A percentile compares a stretch with the other conserved stretches of the same genome.
These are phyloP conservation scores for Candidula unifasciata DNA, from an alignment of 2,888 invertebrate genomes.

Conservation along the genomic window DNA sequence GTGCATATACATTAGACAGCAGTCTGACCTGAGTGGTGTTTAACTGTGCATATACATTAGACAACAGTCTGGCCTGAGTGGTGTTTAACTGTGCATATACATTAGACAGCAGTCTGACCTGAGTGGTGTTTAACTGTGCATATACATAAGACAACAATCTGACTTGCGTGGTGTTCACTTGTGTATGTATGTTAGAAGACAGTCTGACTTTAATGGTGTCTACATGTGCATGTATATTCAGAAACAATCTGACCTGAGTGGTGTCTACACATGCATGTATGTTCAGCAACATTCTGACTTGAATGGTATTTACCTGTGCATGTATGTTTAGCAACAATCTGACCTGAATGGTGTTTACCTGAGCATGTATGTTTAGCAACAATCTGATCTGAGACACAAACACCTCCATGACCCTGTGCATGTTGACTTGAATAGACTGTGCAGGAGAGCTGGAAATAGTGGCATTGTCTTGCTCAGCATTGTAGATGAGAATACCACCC, in stretches of 20 bases:
- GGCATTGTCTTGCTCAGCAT: conserved; percentile 60
- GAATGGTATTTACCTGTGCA: conserved; percentile 58
- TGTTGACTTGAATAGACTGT: conserved; percentile 78
- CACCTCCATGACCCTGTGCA: conserved; percentile 85
- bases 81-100: too few species aligned
- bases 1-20: too few species aligned
- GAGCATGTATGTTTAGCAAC: conserved; percentile 82
- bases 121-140: too few species aligned
- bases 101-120: too few species aligned
- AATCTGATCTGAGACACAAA: conserved; percentile 87
- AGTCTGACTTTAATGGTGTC: too few species aligned
- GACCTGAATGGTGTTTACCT: conserved; percentile 77
- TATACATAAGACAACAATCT: too few species aligned
- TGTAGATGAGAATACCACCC: conserved; percentile 90
- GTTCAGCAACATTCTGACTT: conserved; percentile 73
- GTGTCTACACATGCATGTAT: too few species aligned
- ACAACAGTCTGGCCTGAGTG: too few species aligned
- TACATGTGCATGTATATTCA: not conserved
- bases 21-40: too few species aligned
- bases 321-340: conserved; percentile 84
- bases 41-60: too few species aligned
- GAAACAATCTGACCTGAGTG: not conserved
- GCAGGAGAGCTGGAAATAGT: conserved; percentile 39
- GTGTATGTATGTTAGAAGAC: too few species aligned
- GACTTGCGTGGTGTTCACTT: too few species aligned